These are phyloP conservation scores for Minunthozetes semirufus DNA, from an alignment of 2,888 invertebrate genomes.

Conservation along the genomic window DNA sequence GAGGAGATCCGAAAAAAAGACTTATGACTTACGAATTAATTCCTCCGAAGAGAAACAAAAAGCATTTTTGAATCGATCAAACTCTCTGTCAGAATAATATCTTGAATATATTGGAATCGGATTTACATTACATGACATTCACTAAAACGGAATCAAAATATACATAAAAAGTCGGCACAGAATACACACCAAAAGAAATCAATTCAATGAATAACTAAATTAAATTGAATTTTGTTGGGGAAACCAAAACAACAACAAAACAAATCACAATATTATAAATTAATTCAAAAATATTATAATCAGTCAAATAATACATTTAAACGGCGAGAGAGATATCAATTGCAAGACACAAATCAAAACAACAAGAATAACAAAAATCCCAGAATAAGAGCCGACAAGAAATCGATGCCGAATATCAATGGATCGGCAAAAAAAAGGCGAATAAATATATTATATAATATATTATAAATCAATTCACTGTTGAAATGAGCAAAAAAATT, in stretches of 20 bases:
- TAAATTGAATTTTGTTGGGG: neutral
- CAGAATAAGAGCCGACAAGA: no score
- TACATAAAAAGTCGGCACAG: neutral
- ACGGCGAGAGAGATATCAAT: no score
- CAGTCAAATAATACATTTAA: neutral
- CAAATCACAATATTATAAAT: neutral
- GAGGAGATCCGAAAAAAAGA: neutral
- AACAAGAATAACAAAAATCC: no score
- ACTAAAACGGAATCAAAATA: neutral
- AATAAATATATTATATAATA: no score
- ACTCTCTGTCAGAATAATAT: neutral
- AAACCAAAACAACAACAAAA: neutral
- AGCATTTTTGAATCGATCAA: neutral
- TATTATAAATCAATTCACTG: no score
- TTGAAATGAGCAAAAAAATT: no score
- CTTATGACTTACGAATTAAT: neutral
- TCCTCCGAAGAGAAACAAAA: neutral
- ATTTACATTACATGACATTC: constrained; percentile 15
- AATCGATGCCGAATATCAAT: no score
- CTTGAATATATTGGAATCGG: neutral
- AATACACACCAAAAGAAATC: neutral
- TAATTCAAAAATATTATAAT: constrained; percentile 1
- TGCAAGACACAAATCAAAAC: no score
- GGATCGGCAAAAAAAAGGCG: no score
- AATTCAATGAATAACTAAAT: constrained; percentile 14